Evolutionary conservation across 2,113 vertebrate species (phyloP), one percentile per base, ranked within the genome.

Genomic region (Parus major): DNA sequence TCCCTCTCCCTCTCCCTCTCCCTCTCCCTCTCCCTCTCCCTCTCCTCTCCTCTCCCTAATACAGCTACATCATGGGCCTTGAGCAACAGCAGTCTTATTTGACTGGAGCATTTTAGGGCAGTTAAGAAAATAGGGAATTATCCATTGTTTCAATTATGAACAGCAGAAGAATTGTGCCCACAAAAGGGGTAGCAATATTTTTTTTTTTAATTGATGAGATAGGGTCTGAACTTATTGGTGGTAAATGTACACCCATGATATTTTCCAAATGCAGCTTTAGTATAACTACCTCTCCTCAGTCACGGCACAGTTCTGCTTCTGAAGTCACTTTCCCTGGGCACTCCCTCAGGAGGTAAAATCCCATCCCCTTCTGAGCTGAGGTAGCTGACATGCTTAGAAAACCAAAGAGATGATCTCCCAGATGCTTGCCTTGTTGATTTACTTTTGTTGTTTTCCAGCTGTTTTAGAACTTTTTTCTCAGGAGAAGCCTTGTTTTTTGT

Each of bases 311-410:
- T 47, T 88, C 28, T 8, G 36, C 36, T 72, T 90, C 24, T 64
- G 16, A 10, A 59, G 44, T 46, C 19, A 12, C 6, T 17, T 11
- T 79, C 6, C 23, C 8, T 10, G 35, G 9, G 2, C 7, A 24
- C 6, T 57, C 22, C 24, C 41, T 41, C 16, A 79, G 66, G 27
- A 71, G 1, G 5, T 55, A 59, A 10, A n/a, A 44, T 27, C 3
- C 10, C 21, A 4, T 25, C 5, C 1, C 2, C 20, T 47, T 15
- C 41, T 44, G 6, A 8, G 6, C 9, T 2, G 4, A 82, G 57
- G n/a, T 9, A 33, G 21, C 7, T 59, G 39, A 31, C 2, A 2
- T 69, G 12, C 7, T 42, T 46, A 36, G 39, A 41, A 29, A 16
- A 24, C 5, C 13, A 56, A 41, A 24, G 11, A 92, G 29, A 64